Evolutionary conservation across 2,113 vertebrate species (phyloP).

Genomic region (Oncorhynchus kisutch): DNA sequence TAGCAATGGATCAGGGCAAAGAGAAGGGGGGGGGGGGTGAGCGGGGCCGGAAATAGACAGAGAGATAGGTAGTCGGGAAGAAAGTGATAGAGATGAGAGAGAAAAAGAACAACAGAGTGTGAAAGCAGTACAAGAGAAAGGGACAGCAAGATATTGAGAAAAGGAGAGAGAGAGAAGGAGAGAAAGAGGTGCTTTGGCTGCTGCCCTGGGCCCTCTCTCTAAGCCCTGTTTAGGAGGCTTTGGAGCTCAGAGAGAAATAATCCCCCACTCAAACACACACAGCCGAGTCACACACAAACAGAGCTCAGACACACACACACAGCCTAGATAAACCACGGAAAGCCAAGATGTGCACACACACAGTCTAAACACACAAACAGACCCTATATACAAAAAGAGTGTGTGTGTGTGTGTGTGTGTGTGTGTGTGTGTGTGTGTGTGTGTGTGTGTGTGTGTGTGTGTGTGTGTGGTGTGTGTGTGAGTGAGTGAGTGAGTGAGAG

Average conservation of each 20-base stretch:
- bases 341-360: constrained; percentile 7
- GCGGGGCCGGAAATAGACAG: too few relatives aligned
- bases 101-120: not conserved
- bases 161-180: constrained; percentile 21
- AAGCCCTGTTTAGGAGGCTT: constrained; percentile 76
- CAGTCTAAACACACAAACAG: not conserved
- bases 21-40: constrained; percentile 38
- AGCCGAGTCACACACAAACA: not conserved
- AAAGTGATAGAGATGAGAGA: too few relatives aligned
- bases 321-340: constrained; percentile 2
- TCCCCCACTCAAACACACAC: constrained; percentile 73
- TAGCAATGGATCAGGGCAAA: constrained; percentile 60
- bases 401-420: too few relatives aligned
- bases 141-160: constrained; percentile 3
- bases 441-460: too few relatives aligned
- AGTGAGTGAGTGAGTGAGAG: too few relatives aligned
- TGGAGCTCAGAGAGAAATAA: constrained; percentile 77
- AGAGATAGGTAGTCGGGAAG: too few relatives aligned
- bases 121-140: not conserved
- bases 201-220: constrained; percentile 76
- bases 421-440: too few relatives aligned
- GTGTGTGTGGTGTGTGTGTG: rapidly evolving
- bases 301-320: not conserved
- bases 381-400: too few relatives aligned
- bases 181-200: constrained; percentile 65